Evolutionary conservation across 2,113 vertebrate genomes (phyloP), one percentile per base, ranked within the genome.

Genomic region (Anoplopoma fimbria): DNA sequence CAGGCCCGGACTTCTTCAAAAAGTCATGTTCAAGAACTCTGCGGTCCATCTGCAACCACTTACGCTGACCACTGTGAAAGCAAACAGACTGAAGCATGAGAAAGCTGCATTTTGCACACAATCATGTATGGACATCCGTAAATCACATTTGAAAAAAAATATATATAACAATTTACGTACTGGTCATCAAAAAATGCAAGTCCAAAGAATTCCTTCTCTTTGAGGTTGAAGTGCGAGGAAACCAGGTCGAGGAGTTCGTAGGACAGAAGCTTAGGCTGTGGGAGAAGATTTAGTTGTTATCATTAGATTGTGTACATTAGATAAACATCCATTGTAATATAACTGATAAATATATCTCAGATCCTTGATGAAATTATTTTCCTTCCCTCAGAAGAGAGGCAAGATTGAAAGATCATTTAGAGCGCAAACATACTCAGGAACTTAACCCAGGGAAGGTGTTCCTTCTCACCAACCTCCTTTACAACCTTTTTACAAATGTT

Each of bases 141-240:
- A 65, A 53, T 57, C 62, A 76, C 10, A 45, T 33, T 19, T 49
- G 40, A 19, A 72, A 34, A 17, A 10, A 40, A 75, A 83, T 0
- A 33, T 58, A 61, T 8, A 6, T 1, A 29, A 49, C 8, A 9
- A 38, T 82, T 63, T 71, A 97, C 97, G 95, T 96, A 99, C 98
- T 96, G 98, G 93, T 99, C 98, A 81, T 99, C 98, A 0, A 95
- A 96, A 95, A 97, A 99, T 4, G 98, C 97, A 25, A 99, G 97
- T 78, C 98, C 98, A 73, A 99, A 99, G 93, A 97, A 99, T 73
- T 99, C 98, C 91, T 99, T 99, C 81, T 99, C 98, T 90, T 99
- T 99, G 92, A 99, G 96, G 92, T 99, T 99, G 95, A 99, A 99
- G 93, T 99, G 98, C 79, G 98, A 99, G 6, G 98, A 98, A 88